Evolutionary conservation across 35 echinoderm and acorn worm species (phyloP).

Genomic region (Heliocidaris tuberculata): DNA sequence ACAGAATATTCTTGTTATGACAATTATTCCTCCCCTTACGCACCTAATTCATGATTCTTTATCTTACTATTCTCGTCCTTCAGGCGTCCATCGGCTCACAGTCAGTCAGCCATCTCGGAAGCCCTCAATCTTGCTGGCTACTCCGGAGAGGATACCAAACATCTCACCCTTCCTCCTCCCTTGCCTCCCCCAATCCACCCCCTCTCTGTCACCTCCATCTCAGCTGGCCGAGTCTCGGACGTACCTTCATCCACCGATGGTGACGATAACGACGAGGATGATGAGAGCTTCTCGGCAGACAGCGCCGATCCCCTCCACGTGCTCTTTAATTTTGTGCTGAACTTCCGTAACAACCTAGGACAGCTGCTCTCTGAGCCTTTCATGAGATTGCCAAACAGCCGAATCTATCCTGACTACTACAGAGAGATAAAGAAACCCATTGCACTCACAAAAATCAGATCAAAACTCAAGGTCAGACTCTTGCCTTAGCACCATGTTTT

Average conservation of each 20-base stretch:
- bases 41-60: background rate
- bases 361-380: slow-evolving; percentile 93
- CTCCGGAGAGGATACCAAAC: slow-evolving; percentile 70
- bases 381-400: slow-evolving; percentile 79
- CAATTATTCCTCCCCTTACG: background rate
- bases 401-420: slow-evolving; percentile 93
- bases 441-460: slow-evolving; percentile 89
- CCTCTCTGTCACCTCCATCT: background rate
- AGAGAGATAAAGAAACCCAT: slow-evolving; percentile 91
- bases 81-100: background rate
- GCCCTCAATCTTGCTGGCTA: slow-evolving; percentile 58
- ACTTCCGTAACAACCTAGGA: slow-evolving; percentile 70
- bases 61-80: background rate
- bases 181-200: background rate
- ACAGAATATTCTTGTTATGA: background rate
- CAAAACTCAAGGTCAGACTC: slow-evolving; percentile 83
- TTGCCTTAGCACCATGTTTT: background rate
- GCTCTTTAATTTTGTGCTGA: slow-evolving; percentile 68
- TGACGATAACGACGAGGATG: slow-evolving; percentile 84
- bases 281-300: slow-evolving; percentile 78
- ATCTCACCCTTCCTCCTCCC: background rate
- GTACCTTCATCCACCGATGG: slow-evolving; percentile 50
- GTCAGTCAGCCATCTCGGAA: slow-evolving; percentile 65
- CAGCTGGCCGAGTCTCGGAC: slow-evolving; percentile 23
- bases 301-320: slow-evolving; percentile 62